Percentiles rank a stretch among this genome's conserved stretches.
These are phyloP conservation scores for Lucilia sericata DNA, from an alignment of 1,140 invertebrate genomes.

Conservation along the genomic window DNA sequence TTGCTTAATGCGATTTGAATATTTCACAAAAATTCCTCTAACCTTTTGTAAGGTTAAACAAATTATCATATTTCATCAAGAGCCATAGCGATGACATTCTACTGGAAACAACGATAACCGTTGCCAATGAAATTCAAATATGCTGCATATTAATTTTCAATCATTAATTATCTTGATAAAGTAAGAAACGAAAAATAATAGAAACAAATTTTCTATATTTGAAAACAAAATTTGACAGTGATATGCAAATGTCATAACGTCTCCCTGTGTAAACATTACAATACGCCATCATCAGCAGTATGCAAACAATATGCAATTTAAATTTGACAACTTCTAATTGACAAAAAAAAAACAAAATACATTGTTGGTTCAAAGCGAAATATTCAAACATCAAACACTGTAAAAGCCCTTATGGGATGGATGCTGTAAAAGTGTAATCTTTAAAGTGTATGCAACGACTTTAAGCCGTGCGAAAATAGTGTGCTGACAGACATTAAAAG, in stretches of 20 bases:
- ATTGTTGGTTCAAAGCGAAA: background rate
- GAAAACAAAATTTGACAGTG: background rate
- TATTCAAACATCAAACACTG: slow-evolving; percentile 4
- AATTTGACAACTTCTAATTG: slow-evolving; percentile 25
- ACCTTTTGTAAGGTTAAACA: slow-evolving; percentile 26
- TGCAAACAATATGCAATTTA: slow-evolving; percentile 1
- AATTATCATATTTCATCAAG: background rate
- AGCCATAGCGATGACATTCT: slow-evolving; percentile 10
- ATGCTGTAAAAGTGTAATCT: no score
- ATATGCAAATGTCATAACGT: slow-evolving; percentile 29
- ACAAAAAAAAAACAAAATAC: no score
- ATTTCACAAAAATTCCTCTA: background rate
- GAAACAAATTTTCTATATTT: background rate
- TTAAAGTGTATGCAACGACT: no score
- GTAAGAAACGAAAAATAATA: background rate
- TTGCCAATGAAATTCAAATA: slow-evolving; percentile 21
- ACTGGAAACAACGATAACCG: background rate
- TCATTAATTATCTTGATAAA: slow-evolving; percentile 27
- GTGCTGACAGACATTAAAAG: no score
- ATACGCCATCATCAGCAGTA: background rate
- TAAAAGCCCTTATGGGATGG: background rate
- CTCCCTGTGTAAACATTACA: slow-evolving; percentile 9
- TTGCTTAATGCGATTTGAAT: background rate
- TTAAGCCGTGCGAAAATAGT: no score
- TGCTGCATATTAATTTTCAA: slow-evolving; percentile 21